Evolutionary conservation across 2,797 vertebrate species (phyloP), one percentile per base, ranked within the genome.

Genomic region (Nothura maculosa): DNA sequence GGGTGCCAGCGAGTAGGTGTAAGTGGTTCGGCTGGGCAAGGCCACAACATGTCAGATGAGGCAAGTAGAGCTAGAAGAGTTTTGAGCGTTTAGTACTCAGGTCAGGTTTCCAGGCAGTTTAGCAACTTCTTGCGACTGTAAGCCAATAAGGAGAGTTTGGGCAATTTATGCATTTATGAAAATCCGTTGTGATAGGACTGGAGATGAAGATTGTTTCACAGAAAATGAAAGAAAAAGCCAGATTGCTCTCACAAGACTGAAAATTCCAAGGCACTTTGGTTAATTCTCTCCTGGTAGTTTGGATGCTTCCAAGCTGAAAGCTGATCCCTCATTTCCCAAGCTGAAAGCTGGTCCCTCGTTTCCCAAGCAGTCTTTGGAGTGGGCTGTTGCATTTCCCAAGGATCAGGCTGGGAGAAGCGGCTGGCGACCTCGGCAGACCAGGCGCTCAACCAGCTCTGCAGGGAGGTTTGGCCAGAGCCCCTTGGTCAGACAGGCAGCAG

Each of bases 351-450:
- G 25, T 75, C n/a, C 19, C 0, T 4, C 14, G 43, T 75, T 83
- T 75, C 14, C 85, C 30, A 78, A 32, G 54, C 16, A 42, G 0
- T 25, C 18, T 78, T 84, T 55, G 34, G 18, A 10, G 30, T 18
- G 4, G 28, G 18, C n/a, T 1, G 0, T 38, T 3, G 2, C 6
- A 3, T 6, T 88, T 85, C 48, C 19, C 5, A 36, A 57, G 48
- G 48, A 7, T 24, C 24, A 12, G 47, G 9, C 22, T 28, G 36
- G 21, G 27, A 85, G 60, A 76, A 14, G 47, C 14, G 40, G 0
- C 3, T 5, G 0, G 1, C 24, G 25, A 27, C 27, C 34, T 0
- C 0, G 21, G 21, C 17, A 48, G 19, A 43, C 68, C 38, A 0
- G 9, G 21, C 40, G 42, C 32, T 9, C 19, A 45, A 28, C 42